Percentiles rank a stretch among this genome's conserved stretches.
Conservation (phyloP, 23 tunicate species). For the Ascidia mentula region DNA sequence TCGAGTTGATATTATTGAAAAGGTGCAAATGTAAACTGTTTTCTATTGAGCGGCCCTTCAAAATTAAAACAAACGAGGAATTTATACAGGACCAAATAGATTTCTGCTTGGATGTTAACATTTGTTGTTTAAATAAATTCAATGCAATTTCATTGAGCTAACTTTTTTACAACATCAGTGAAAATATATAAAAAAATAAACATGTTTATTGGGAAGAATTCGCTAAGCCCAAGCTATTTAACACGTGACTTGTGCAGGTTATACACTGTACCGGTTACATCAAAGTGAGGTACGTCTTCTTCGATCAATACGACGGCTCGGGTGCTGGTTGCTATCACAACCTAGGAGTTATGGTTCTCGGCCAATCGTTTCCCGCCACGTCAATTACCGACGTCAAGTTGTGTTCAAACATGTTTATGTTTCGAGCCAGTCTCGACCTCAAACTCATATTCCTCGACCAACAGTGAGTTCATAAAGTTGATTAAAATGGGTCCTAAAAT, state of each 20-base stretch:
- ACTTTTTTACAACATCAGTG: not conserved
- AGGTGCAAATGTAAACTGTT: no score
- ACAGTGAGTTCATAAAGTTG: no score
- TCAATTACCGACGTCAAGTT: constrained; percentile 83
- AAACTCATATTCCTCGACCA: constrained; percentile 83
- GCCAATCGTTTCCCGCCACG: constrained; percentile 80
- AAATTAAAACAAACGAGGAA: no score
- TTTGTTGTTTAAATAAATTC: not conserved
- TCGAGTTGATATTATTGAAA: no score
- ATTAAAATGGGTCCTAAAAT: no score
- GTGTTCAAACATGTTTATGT: constrained; percentile 91
- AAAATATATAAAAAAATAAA: no score
- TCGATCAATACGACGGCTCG: constrained; percentile 70
- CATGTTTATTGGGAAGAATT: not conserved
- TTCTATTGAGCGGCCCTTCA: no score
- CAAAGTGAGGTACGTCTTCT: constrained; percentile 68
- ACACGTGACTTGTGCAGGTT: constrained; percentile 34
- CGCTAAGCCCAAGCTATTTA: not conserved
- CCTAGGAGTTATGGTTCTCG: constrained; percentile 80
- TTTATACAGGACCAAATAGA: no score
- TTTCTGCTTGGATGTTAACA: not conserved
- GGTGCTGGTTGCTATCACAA: constrained; percentile 73
- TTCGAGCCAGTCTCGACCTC: constrained; percentile 84
- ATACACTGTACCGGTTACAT: constrained; percentile 95
- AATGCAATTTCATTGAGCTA: not conserved